These are phyloP conservation scores for Columba livia DNA, from an alignment of 2,113 vertebrate species.

Conservation along the genomic window DNA sequence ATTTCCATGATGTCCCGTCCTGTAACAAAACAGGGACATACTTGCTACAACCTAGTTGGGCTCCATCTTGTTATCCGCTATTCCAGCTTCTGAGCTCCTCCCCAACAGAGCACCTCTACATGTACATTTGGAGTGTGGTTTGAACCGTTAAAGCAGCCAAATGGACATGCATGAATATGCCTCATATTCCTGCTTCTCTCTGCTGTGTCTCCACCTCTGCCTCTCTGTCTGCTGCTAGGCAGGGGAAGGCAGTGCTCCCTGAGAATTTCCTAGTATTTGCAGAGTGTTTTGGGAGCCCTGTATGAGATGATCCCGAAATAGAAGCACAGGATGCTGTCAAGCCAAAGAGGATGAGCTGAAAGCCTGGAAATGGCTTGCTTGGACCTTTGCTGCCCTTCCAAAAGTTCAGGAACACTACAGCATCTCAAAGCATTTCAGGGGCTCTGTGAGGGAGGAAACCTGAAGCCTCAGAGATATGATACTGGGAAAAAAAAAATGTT, in stretches of 20 bases:
- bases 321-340: background rate
- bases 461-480: background rate
- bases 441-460: background rate
- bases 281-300: background rate
- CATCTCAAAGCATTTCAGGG: background rate
- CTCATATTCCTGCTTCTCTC: background rate
- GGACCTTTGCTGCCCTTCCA: background rate
- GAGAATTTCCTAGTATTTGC: background rate
- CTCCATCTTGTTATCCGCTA: background rate
- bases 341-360: background rate
- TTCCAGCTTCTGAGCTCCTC: background rate
- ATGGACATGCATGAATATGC: background rate
- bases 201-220: background rate
- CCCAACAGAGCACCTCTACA: background rate
- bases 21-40: background rate
- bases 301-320: background rate
- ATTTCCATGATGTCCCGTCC: background rate
- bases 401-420: background rate
- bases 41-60: fast-evolving
- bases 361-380: background rate
- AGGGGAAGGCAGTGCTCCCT: background rate
- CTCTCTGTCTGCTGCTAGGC: background rate
- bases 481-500: background rate
- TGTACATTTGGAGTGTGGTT: background rate
- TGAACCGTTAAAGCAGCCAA: background rate